phyloP scores from a whole-genome alignment of 2,888 invertebrate species.

The Oscheius sp. region DNA sequence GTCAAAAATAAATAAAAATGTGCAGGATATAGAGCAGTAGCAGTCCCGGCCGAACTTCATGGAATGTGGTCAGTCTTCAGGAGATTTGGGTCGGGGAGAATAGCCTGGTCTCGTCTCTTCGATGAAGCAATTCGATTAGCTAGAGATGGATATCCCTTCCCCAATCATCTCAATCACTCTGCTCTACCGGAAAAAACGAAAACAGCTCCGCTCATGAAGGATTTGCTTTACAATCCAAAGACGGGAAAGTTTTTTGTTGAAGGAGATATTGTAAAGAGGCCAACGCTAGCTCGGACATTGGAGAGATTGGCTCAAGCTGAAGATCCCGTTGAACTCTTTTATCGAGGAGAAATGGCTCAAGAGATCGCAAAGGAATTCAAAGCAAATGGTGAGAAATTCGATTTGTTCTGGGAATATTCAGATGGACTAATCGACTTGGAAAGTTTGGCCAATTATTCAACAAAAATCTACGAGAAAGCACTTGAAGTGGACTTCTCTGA shows the following conservation, averaged over 20 bases:
- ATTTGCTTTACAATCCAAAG: constrained; percentile 52
- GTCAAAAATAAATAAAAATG: too few relatives aligned
- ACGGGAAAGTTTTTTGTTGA: constrained; percentile 57
- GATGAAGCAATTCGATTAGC: constrained; percentile 33
- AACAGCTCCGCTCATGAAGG: constrained; percentile 3
- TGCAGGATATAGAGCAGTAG: constrained; percentile 43
- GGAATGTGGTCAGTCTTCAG: constrained; percentile 37
- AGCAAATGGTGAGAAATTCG: constrained; percentile 18
- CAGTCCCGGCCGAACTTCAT: constrained; percentile 41
- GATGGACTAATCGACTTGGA: constrained; percentile 60
- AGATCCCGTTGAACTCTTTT: constrained; percentile 42
- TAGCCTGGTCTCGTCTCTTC: constrained; percentile 37
- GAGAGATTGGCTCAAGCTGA: neutral
- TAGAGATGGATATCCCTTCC: constrained; percentile 10
- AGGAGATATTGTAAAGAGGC: constrained; percentile 63
- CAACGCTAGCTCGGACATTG: constrained; percentile 36
- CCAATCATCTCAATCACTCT: neutral
- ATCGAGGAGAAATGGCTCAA: constrained; percentile 38
- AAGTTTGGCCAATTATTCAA: constrained; percentile 59
- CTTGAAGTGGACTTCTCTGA: constrained; percentile 46
- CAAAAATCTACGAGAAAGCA: constrained; percentile 48
- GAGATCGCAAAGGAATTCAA: constrained; percentile 39
- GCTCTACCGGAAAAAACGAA: neutral
- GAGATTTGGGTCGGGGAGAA: constrained; percentile 42
- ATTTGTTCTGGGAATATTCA: constrained; percentile 40